phyloP scores from a whole-genome alignment of 2,113 vertebrate species.

The Butorides virescens region DNA sequence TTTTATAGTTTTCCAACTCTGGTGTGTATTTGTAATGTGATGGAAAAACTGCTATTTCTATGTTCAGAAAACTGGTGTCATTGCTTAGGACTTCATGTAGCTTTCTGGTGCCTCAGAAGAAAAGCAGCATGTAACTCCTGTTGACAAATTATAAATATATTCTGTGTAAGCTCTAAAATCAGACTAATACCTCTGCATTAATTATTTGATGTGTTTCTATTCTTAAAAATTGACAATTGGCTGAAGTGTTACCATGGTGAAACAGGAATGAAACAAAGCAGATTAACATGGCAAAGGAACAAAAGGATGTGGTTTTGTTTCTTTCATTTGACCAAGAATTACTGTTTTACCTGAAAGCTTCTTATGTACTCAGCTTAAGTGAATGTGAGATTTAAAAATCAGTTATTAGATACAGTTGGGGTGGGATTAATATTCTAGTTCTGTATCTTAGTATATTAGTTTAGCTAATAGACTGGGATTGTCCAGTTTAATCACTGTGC shows the following conservation, averaged over 20 bases:
- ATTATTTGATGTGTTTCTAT: neutral
- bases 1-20: neutral
- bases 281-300: neutral
- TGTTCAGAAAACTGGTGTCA: neutral
- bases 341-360: neutral
- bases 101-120: neutral
- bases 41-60: neutral
- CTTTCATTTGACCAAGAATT: neutral
- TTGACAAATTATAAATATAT: neutral
- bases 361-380: neutral
- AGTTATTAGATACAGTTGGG: neutral
- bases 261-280: neutral
- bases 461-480: neutral
- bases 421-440: neutral
- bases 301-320: neutral
- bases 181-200: neutral
- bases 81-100: neutral
- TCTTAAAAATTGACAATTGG: neutral
- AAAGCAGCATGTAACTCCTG: neutral
- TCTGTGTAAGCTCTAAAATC: neutral
- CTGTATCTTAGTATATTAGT: neutral
- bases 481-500: neutral
- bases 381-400: neutral
- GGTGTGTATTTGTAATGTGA: neutral
- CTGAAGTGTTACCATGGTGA: neutral